Conservation (phyloP, 2,797 vertebrate genomes). For the Anisognathus igniventris region DNA sequence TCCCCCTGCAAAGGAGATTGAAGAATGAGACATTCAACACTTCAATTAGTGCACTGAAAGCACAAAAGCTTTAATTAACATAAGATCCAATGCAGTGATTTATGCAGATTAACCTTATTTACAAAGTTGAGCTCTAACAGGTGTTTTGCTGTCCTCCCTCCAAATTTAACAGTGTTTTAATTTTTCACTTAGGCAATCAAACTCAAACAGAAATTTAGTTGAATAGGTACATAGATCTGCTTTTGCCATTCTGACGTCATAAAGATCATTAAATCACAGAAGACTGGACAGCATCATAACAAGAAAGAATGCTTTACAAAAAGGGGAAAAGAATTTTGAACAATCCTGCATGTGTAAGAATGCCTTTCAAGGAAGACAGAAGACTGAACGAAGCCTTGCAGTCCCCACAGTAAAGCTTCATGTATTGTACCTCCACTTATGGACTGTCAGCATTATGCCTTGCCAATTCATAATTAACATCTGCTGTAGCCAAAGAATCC, state of each 20-base stretch:
- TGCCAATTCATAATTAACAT: constrained; percentile 49
- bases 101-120: constrained; percentile 49
- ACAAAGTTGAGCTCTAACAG: constrained; percentile 23
- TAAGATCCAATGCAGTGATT: not conserved
- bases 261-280: not conserved
- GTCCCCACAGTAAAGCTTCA: not conserved
- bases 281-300: not conserved
- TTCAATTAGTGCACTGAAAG: constrained; percentile 39
- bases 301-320: not conserved
- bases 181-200: constrained; percentile 3
- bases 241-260: not conserved
- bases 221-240: not conserved
- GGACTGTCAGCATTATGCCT: not conserved
- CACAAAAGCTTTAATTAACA: constrained; percentile 54
- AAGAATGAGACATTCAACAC: constrained; percentile 37
- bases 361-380: not conserved
- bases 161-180: not conserved
- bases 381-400: not conserved
- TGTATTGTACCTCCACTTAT: not conserved
- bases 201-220: not conserved
- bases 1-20: not conserved
- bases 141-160: constrained; percentile 4
- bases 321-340: not conserved
- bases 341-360: not conserved
- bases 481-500: not conserved